Evolutionary conservation across 2,888 invertebrate genomes (phyloP), one percentile per base, ranked within the genome.

Genomic region (Autographa pulchrina): DNA sequence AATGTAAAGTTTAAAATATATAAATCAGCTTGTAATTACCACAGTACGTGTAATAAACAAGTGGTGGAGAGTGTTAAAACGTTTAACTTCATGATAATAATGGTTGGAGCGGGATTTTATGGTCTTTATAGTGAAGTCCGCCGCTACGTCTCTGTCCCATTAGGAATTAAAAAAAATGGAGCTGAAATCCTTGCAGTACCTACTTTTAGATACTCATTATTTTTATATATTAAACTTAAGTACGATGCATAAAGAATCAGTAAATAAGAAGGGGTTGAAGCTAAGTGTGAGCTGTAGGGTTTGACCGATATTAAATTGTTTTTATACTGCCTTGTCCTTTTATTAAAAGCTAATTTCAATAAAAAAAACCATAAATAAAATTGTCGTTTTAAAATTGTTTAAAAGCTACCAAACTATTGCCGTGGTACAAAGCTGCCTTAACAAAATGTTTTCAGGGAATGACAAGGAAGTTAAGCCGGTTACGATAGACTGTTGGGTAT

Each of bases 1-100:
- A 38, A 11, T 11, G 11, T 11, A 31, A 9, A 54, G 16, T 65
- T 56, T 60, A 52, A 67, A 52, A 71, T 63, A 43, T 58, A 70
- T 77, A 77, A 70, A 74, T 70, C 59, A 31, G 16, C 5, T 3
- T 31, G 31, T 77, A 70, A 74, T 71, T 66, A 67, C 70, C 61
- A 58, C 9, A 62, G 52, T 56, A 31, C 59, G 48, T 65, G 16
- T 63, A 65, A 58, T 67, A 75, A 67, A 68, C 48, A 66, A 66
- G 58, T 63, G 43, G 31, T 59, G 58, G 11, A 8, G 25, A 72
- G 38, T 62, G 25, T 52, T 66, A 66, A 59, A 56, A 66, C 68
- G 61, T 64, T 64, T 77, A 35, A 59, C 68, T 58, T 64, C 56
- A 59, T 48, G 43, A 41, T 35, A n/a, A 32, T 67, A 74, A 64